Percentiles rank a stretch among this genome's conserved stretches.
These are phyloP conservation scores for Drosophila truncata DNA, from an alignment of 1,140 invertebrate species.

Conservation along the genomic window DNA sequence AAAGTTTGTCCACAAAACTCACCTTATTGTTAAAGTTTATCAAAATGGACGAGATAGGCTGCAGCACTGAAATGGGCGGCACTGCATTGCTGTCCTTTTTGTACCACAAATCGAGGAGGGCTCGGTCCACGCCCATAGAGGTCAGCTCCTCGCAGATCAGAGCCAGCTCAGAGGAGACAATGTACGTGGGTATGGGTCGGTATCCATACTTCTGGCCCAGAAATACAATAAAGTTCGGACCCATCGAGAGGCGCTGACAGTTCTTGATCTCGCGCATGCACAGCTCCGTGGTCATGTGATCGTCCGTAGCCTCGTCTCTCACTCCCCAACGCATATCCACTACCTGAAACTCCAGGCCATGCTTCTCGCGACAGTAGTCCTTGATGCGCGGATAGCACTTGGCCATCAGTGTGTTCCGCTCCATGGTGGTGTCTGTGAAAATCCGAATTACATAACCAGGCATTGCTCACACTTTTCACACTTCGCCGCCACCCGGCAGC, in stretches of 20 bases:
- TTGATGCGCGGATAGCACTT: conserved; percentile 99
- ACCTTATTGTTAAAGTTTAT: conserved; percentile 99
- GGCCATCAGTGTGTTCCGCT: conserved; percentile 99
- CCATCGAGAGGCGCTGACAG: conserved; percentile 98
- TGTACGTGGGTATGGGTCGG: conserved; percentile 97
- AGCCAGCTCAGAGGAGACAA: conserved; percentile 95
- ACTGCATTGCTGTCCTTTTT: conserved; percentile 98
- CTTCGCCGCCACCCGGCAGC: neutral
- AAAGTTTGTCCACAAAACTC: neutral
- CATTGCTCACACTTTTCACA: conserved; percentile 42
- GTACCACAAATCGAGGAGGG: conserved; percentile 97
- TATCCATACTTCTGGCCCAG: conserved; percentile 99
- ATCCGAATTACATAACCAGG: conserved; percentile 63
- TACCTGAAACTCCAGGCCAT: conserved; percentile 99
- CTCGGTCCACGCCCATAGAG: conserved; percentile 92
- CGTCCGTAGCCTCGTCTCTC: conserved; percentile 98
- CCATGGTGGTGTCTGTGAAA: conserved; percentile 96
- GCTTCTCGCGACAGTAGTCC: conserved; percentile 98
- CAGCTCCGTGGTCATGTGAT: conserved; percentile 99
- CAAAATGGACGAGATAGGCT: conserved; percentile 98
- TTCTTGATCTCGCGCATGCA: conserved; percentile 99
- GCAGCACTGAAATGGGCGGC: conserved; percentile 95
- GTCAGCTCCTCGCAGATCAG: conserved; percentile 88
- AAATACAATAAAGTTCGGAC: conserved; percentile 99
- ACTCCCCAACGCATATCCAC: conserved; percentile 99